Conservation (phyloP, 2,113 vertebrate genomes). For the Anguilla rostrata region DNA sequence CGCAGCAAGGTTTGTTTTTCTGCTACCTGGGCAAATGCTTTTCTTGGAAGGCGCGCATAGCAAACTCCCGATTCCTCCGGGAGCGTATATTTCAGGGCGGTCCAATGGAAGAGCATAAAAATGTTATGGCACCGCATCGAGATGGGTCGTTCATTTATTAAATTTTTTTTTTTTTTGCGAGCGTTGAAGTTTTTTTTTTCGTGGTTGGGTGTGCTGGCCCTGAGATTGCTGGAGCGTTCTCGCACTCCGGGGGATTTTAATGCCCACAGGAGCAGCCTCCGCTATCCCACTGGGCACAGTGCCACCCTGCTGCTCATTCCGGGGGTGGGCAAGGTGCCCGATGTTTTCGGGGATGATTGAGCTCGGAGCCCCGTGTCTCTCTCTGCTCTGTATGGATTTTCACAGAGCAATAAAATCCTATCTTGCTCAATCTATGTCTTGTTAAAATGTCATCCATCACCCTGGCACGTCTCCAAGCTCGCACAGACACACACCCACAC, state of each 20-base stretch:
- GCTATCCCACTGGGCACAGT: no score
- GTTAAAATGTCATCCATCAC: slow-evolving; percentile 20
- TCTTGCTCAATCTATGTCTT: slow-evolving; percentile 28
- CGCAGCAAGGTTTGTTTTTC: not conserved
- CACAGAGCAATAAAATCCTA: slow-evolving; percentile 27
- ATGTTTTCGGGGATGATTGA: not conserved
- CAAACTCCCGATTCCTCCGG: not conserved
- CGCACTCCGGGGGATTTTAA: not conserved
- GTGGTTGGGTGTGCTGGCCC: not conserved
- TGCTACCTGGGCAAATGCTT: not conserved
- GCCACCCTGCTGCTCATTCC: no score
- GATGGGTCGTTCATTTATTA: not conserved
- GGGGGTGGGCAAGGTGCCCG: slow-evolving; percentile 24
- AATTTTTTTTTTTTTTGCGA: no score
- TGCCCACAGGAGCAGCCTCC: not conserved
- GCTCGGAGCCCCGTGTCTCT: slow-evolving; percentile 10
- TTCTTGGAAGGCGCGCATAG: not conserved
- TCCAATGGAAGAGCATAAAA: not conserved
- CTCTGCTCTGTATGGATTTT: slow-evolving; percentile 27
- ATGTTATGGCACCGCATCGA: not conserved
- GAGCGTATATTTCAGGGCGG: not conserved
- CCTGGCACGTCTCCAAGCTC: not conserved
- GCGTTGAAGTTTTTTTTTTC: not conserved
- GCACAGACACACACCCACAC: not conserved
- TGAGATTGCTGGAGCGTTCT: not conserved